A percentile compares a stretch with the other conserved stretches of the same genome.
These are phyloP conservation scores for Patiria miniata DNA, from an alignment of 35 echinoderm and acorn worm species.

Conservation along the genomic window DNA sequence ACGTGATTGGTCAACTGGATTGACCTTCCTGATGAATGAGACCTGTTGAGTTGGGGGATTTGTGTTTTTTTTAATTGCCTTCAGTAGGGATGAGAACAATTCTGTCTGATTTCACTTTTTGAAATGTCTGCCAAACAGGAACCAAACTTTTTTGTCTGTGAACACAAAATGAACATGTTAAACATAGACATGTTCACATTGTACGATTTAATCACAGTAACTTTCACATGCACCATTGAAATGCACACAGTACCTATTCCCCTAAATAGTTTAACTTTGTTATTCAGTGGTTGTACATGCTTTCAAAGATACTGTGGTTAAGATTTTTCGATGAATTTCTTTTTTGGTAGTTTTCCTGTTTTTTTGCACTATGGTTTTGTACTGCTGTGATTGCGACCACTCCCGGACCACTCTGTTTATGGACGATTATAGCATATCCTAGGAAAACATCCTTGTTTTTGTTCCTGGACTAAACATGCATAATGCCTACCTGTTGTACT, in stretches of 20 bases:
- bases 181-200: too few species aligned
- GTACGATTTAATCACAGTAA: too few species aligned
- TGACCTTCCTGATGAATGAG: background rate
- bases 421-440: background rate
- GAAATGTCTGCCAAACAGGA: background rate
- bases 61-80: background rate
- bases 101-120: background rate
- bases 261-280: background rate
- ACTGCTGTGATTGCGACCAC: too few species aligned
- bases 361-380: too few species aligned
- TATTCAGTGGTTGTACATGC: too few species aligned
- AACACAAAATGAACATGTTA: background rate
- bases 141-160: background rate
- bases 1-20: background rate
- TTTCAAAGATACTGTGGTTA: too few species aligned
- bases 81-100: background rate
- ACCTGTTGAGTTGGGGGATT: too few species aligned
- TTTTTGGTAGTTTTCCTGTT: too few species aligned
- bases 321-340: too few species aligned
- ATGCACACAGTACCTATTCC: too few species aligned
- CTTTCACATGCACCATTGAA: too few species aligned
- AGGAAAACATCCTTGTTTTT: conserved; percentile 5
- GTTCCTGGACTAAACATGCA: background rate
- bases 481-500: background rate
- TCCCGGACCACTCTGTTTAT: background rate